A percentile compares a stretch with the other conserved stretches of the same genome.
These are phyloP conservation scores for Hippocampus zosterae DNA, from an alignment of 2,113 vertebrate genomes.

Conservation along the genomic window DNA sequence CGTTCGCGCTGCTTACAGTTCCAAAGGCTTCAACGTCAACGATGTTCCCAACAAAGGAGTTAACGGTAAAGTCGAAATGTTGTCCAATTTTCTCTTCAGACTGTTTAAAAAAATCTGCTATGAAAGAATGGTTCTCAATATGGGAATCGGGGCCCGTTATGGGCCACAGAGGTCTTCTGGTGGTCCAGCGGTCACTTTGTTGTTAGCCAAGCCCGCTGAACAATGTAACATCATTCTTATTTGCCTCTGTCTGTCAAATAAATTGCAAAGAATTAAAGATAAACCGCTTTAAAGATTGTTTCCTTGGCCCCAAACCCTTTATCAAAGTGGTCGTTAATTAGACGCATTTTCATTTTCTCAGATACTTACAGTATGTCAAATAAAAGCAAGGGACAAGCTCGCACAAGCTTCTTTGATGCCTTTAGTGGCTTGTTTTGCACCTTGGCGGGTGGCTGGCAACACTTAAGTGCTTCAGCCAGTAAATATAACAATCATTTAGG, in stretches of 20 bases:
- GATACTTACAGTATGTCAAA: too few species aligned
- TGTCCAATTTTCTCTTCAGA: neutral
- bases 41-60: slow-evolving; percentile 85
- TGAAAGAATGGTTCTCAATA: slow-evolving; percentile 1
- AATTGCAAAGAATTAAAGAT: neutral
- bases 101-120: neutral
- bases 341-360: slow-evolving; percentile 1
- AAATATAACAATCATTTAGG: slow-evolving; percentile 62
- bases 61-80: slow-evolving; percentile 71
- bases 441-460: slow-evolving; percentile 23
- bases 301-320: too few species aligned
- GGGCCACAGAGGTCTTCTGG: neutral
- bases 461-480: slow-evolving; percentile 11
- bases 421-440: slow-evolving; percentile 12
- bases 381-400: slow-evolving; percentile 12
- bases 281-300: too few species aligned
- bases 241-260: neutral
- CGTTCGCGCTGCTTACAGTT: slow-evolving; percentile 80
- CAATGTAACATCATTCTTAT: neutral
- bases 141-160: neutral
- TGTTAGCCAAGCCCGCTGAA: neutral
- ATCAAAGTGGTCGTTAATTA: neutral
- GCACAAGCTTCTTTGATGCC: neutral
- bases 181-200: neutral
- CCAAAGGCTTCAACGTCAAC: slow-evolving; percentile 86